These are phyloP conservation scores for Patiria miniata DNA, from an alignment of 35 echinoderm and acorn worm genomes.

Conservation along the genomic window DNA sequence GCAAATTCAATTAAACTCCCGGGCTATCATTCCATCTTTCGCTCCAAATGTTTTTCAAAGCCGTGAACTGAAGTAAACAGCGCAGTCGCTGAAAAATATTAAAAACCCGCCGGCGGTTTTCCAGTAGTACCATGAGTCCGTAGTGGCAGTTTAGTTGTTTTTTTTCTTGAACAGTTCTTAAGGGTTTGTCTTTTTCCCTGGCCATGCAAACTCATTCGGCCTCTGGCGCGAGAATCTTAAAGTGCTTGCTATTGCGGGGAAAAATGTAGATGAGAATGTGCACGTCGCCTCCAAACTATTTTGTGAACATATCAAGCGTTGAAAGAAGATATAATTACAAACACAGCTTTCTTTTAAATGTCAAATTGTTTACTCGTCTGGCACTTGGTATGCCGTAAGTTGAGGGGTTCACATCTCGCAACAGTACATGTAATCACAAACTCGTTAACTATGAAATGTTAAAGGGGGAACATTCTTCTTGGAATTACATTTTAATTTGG, in stretches of 20 bases:
- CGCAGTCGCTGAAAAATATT: neutral
- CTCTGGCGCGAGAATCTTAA: neutral
- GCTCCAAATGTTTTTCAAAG: neutral
- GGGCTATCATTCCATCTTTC: neutral
- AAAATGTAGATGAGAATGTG: too few species aligned
- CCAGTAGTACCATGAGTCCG: neutral
- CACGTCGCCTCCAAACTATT: too few species aligned
- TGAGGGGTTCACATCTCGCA: too few species aligned
- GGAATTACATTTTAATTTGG: too few species aligned
- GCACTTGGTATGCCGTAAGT: too few species aligned
- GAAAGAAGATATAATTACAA: too few species aligned
- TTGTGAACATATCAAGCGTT: too few species aligned
- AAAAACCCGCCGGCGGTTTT: neutral
- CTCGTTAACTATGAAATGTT: too few species aligned
- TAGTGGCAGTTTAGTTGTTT: neutral
- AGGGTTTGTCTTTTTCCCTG: neutral
- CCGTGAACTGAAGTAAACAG: neutral
- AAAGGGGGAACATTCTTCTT: too few species aligned
- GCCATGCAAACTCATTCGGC: constrained; percentile 1
- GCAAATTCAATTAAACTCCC: constrained; percentile 24
- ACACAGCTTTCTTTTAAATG: too few species aligned
- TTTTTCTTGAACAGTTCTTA: neutral
- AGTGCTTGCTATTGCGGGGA: neutral
- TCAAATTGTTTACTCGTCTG: too few species aligned
- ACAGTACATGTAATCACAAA: too few species aligned